Evolutionary conservation across 2,888 invertebrate species (phyloP).

Genomic region (Nomada goodeniana): DNA sequence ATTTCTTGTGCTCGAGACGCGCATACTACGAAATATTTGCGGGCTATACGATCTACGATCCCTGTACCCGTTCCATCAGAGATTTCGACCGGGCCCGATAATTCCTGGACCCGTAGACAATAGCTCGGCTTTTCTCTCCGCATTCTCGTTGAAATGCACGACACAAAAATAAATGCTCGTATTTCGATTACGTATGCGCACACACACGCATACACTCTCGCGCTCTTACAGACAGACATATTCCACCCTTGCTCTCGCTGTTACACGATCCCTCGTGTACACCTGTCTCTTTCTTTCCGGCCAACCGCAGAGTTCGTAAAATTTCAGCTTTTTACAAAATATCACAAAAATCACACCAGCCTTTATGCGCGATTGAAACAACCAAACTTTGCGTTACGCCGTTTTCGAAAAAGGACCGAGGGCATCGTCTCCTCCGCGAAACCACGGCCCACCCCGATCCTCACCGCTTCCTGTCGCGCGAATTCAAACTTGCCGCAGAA

Average conservation of each 20-base stretch:
- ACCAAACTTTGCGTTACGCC: conserved; percentile 69
- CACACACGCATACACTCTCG: conserved; percentile 10
- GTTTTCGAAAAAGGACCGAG: conserved; percentile 36
- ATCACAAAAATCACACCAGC: conserved; percentile 84
- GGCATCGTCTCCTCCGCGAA: background rate
- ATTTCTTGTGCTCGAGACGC: conserved; percentile 41
- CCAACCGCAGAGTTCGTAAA: conserved; percentile 63
- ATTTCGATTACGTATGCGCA: conserved; percentile 67
- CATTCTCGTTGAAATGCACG: conserved; percentile 82
- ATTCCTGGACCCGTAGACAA: too few species aligned
- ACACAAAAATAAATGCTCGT: conserved; percentile 85
- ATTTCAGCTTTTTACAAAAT: conserved; percentile 80
- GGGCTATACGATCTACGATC: too few species aligned
- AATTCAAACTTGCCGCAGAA: too few species aligned
- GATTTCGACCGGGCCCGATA: too few species aligned
- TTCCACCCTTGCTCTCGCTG: background rate
- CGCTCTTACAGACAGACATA: background rate
- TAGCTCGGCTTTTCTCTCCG: conserved; percentile 45
- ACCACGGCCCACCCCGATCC: too few species aligned
- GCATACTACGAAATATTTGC: background rate
- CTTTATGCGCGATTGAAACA: conserved; percentile 80
- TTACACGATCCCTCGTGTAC: conserved; percentile 15
- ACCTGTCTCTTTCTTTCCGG: conserved; percentile 54
- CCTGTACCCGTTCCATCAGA: too few species aligned
- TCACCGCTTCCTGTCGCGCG: background rate